Percentiles rank a stretch among this genome's conserved stretches.
phyloP scores from a whole-genome alignment of 2,888 invertebrate species.

The Anaspis maculata region DNA sequence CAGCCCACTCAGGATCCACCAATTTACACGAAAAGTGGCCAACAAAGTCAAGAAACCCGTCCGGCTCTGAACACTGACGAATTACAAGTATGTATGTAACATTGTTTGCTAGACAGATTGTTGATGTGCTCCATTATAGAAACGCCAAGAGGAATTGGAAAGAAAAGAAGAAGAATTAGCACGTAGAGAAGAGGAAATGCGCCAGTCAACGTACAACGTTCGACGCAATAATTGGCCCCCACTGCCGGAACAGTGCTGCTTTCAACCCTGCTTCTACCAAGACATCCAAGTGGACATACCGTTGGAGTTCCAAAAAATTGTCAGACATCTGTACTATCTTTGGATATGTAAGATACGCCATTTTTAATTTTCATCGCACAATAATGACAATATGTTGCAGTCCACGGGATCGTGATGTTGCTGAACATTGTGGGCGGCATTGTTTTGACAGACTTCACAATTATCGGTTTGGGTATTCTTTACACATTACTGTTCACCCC shows the following conservation, averaged over 20 bases:
- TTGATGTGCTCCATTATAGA: too few species aligned
- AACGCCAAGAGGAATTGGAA: constrained; percentile 83
- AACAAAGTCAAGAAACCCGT: constrained; percentile 47
- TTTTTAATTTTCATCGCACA: too few species aligned
- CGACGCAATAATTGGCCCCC: constrained; percentile 98
- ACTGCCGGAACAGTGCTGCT: constrained; percentile 81
- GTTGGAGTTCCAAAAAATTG: constrained; percentile 92
- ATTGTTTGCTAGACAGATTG: too few species aligned
- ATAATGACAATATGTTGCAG: constrained; percentile 48
- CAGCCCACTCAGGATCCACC: constrained; percentile 66
- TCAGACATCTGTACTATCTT: constrained; percentile 87
- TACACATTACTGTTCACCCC: constrained; percentile 89
- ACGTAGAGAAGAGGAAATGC: constrained; percentile 79
- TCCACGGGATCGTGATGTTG: constrained; percentile 78
- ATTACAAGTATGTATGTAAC: constrained; percentile 52
- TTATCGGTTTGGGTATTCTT: constrained; percentile 82
- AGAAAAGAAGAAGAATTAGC: constrained; percentile 84
- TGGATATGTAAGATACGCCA: constrained; percentile 88
- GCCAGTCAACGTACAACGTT: constrained; percentile 48
- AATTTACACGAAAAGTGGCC: constrained; percentile 56
- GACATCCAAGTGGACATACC: constrained; percentile 99
- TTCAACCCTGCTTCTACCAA: constrained; percentile 98
- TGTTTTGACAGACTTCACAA: constrained; percentile 62
- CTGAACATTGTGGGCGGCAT: constrained; percentile 82
- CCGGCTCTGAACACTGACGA: constrained; percentile 58